Conservation (phyloP, 2,797 vertebrate species). For the Characodon lateralis region DNA sequence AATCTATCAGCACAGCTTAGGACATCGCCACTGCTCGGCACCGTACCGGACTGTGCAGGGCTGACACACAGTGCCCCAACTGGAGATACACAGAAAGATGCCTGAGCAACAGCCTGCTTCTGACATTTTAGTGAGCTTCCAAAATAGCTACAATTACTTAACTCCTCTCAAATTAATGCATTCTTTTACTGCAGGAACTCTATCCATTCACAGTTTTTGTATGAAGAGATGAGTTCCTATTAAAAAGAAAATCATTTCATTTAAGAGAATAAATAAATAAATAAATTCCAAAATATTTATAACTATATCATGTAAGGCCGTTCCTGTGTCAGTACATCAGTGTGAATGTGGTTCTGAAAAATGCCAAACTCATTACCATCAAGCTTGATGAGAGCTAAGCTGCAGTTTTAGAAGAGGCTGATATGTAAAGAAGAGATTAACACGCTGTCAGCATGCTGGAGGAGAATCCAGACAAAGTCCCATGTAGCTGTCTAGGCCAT, state of each 20-base stretch:
- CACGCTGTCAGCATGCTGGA: constrained; percentile 53
- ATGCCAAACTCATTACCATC: constrained; percentile 73
- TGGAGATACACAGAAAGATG: constrained; percentile 34
- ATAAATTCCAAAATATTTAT: background rate
- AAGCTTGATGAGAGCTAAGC: constrained; percentile 66
- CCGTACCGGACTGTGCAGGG: constrained; percentile 28
- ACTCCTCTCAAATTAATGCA: constrained; percentile 38
- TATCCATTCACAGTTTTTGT: constrained; percentile 33
- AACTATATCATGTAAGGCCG: background rate
- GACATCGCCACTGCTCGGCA: constrained; percentile 66
- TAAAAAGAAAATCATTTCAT: constrained; percentile 17
- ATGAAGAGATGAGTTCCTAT: constrained; percentile 6
- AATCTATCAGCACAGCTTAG: constrained; percentile 73
- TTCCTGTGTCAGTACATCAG: constrained; percentile 20
- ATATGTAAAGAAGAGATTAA: constrained; percentile 65
- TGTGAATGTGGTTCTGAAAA: constrained; percentile 43
- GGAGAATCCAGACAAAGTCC: constrained; percentile 41
- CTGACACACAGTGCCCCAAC: constrained; percentile 33
- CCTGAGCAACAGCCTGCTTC: constrained; percentile 14
- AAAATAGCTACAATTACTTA: constrained; percentile 52
- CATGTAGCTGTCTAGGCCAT: constrained; percentile 44
- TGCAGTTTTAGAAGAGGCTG: constrained; percentile 62
- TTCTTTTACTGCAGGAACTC: constrained; percentile 40
- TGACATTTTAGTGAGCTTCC: constrained; percentile 50
- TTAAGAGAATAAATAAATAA: constrained; percentile 9